Percentiles rank a stretch among this genome's conserved stretches.
Evolutionary conservation across 2,797 vertebrate species (phyloP).

Genomic region (Rhinoraja longicauda): DNA sequence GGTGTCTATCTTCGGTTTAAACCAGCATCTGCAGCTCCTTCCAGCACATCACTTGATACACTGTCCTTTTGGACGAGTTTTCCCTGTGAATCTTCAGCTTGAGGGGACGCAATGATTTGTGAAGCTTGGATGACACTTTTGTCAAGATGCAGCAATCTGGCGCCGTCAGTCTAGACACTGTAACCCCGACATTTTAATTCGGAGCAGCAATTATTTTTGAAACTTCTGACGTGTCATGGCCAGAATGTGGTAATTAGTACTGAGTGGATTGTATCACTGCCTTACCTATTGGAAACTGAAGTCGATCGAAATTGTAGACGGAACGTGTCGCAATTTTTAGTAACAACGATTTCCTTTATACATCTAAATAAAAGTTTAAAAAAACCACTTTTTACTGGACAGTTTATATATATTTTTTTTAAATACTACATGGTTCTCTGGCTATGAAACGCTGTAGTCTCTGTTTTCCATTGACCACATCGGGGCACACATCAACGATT

Average conservation of each 20-base stretch:
- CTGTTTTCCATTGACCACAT: neutral
- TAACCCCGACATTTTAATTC: neutral
- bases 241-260: neutral
- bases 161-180: conserved; percentile 22
- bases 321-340: neutral
- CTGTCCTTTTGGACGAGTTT: neutral
- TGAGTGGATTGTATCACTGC: neutral
- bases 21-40: too few species aligned
- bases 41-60: neutral
- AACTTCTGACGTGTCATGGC: neutral
- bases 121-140: conserved; percentile 18
- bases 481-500: neutral
- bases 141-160: neutral
- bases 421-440: neutral
- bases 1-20: too few species aligned
- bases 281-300: neutral
- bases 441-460: neutral
- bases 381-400: too few species aligned
- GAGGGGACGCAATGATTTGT: conserved; percentile 10
- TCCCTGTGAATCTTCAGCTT: neutral
- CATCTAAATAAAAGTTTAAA: neutral
- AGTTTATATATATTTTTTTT: too few species aligned
- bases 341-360: neutral
- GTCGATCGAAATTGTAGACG: neutral
- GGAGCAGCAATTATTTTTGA: neutral